phyloP scores from a whole-genome alignment of 2,888 invertebrate genomes.

The Altica lythri region DNA sequence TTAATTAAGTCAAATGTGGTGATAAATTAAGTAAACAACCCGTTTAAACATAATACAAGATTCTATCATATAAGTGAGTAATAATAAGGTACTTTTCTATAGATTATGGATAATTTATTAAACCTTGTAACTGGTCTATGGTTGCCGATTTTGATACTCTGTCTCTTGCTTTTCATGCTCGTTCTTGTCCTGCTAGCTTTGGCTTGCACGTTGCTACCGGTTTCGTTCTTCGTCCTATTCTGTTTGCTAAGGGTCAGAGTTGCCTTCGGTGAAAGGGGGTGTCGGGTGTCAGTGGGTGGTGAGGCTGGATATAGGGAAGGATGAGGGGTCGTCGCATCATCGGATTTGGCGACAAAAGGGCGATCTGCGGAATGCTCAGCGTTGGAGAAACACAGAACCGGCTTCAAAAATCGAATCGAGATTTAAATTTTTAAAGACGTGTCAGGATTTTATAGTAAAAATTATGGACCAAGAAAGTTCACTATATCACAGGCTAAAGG shows the following conservation, averaged over 20 bases:
- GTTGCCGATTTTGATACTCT: not conserved
- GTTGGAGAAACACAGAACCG: not conserved
- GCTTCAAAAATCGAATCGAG: not conserved
- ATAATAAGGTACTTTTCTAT: too few species aligned
- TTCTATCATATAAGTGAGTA: too few species aligned
- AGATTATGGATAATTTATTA: not conserved
- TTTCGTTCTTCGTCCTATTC: constrained; percentile 12
- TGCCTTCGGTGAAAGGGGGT: not conserved
- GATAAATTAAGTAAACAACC: too few species aligned
- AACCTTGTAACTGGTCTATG: not conserved
- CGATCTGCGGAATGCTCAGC: constrained; percentile 18
- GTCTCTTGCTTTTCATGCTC: not conserved
- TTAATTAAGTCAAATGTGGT: too few species aligned
- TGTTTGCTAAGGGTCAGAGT: constrained; percentile 1
- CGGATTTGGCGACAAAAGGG: constrained; percentile 22
- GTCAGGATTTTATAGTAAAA: too few species aligned
- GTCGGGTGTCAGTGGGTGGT: not conserved
- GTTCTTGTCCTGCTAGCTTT: not conserved
- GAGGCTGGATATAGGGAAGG: not conserved
- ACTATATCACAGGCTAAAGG: too few species aligned
- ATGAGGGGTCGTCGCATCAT: constrained; percentile 9
- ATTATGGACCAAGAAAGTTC: too few species aligned
- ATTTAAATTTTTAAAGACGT: too few species aligned
- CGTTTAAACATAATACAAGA: too few species aligned
- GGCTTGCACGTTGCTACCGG: constrained; percentile 2